phyloP scores from a whole-genome alignment of 30 jellyfish, hydroid and myxozoan species.

The Aurelia sp. region DNA sequence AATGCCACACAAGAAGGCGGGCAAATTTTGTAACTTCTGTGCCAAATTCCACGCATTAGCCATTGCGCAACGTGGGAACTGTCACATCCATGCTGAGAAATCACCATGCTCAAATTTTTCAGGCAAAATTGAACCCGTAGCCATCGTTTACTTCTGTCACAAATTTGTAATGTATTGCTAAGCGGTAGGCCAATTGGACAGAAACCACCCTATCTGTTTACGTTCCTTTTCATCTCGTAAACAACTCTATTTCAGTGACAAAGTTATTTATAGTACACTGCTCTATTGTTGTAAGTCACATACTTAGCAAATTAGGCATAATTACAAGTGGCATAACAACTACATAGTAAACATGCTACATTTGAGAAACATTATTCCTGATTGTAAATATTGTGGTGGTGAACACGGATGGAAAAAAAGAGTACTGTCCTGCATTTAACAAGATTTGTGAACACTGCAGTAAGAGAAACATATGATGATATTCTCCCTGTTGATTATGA shows the following conservation, averaged over 20 bases:
- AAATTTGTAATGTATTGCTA: too few relatives aligned
- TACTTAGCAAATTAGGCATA: too few relatives aligned
- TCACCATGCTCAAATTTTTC: conserved; percentile 1
- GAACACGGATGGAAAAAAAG: too few relatives aligned
- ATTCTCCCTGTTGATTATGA: too few relatives aligned
- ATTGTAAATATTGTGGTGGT: too few relatives aligned
- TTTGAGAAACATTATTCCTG: too few relatives aligned
- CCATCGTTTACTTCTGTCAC: too few relatives aligned
- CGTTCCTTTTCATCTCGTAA: neutral
- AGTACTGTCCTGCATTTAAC: too few relatives aligned
- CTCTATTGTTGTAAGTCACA: too few relatives aligned
- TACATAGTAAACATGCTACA: neutral
- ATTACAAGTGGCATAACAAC: neutral
- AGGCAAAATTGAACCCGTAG: too few relatives aligned
- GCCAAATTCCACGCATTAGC: neutral
- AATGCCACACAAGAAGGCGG: neutral
- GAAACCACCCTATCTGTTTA: neutral
- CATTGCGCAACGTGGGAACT: neutral
- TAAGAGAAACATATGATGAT: too few relatives aligned
- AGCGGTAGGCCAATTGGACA: neutral
- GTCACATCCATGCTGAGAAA: neutral
- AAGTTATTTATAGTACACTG: neutral
- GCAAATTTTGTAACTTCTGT: neutral
- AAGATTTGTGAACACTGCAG: too few relatives aligned
- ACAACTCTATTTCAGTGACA: neutral